These are phyloP conservation scores for Tokudaia tokunoshimensis DNA, from an alignment of 2,797 vertebrate species.

Conservation along the genomic window DNA sequence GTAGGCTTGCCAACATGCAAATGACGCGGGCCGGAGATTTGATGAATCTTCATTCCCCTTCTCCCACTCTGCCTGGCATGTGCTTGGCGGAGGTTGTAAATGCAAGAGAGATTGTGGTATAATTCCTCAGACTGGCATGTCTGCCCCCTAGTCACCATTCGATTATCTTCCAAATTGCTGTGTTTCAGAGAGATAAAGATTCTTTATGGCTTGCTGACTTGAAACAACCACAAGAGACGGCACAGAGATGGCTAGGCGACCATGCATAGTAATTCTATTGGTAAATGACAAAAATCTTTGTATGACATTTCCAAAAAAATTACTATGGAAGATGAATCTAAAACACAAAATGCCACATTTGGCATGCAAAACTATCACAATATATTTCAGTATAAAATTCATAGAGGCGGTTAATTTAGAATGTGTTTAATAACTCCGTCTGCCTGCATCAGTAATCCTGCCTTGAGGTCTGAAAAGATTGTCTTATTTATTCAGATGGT, in stretches of 20 bases:
- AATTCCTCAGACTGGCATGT: slow-evolving; percentile 99
- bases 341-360: slow-evolving; percentile 99
- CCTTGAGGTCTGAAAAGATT: slow-evolving; percentile 99
- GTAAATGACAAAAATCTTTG: slow-evolving; percentile 99
- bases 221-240: slow-evolving; percentile 97
- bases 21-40: slow-evolving; percentile 94
- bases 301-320: slow-evolving; percentile 98
- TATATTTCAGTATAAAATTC: slow-evolving; percentile 99
- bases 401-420: slow-evolving; percentile 99
- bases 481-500: slow-evolving; percentile 98
- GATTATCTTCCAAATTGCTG: slow-evolving; percentile 99
- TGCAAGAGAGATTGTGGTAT: slow-evolving; percentile 99
- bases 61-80: slow-evolving; percentile 95
- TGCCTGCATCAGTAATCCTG: slow-evolving; percentile 99
- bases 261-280: slow-evolving; percentile 99
- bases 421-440: slow-evolving; percentile 99
- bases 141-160: slow-evolving; percentile 99
- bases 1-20: slow-evolving; percentile 92
- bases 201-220: slow-evolving; percentile 99
- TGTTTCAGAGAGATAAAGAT: slow-evolving; percentile 99
- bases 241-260: slow-evolving; percentile 95
- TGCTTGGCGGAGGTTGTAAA: slow-evolving; percentile 99
- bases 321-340: slow-evolving; percentile 97
- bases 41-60: slow-evolving; percentile 96
- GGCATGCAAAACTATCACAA: slow-evolving; percentile 99